Conservation (phyloP, 2,113 vertebrate species). For the Sarotherodon lohbergeri region DNA sequence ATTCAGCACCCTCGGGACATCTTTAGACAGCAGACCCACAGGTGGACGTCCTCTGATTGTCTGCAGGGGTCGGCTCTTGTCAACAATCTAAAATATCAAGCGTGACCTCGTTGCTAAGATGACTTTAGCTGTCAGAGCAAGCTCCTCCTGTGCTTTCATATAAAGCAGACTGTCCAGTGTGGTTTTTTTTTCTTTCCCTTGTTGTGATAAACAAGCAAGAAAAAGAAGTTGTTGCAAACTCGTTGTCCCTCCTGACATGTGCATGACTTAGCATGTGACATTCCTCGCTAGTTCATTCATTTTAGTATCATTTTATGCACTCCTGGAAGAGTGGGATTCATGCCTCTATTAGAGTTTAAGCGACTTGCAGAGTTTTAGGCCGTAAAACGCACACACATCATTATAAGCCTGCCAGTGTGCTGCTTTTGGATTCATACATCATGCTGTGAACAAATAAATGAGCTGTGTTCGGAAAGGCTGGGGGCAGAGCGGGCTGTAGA, state of each 20-base stretch:
- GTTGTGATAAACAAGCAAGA: background rate
- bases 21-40: conserved; percentile 29
- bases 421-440: background rate
- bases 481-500: background rate
- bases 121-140: background rate
- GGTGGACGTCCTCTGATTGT: background rate
- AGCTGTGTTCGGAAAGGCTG: background rate
- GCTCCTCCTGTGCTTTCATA: background rate
- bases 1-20: background rate
- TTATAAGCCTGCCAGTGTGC: background rate
- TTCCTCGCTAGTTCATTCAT: background rate
- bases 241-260: background rate
- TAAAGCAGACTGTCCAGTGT: background rate
- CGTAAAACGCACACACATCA: background rate
- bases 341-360: background rate
- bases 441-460: conserved; percentile 16
- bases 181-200: background rate
- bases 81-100: background rate
- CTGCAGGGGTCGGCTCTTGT: background rate
- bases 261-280: background rate
- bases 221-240: background rate
- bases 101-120: background rate
- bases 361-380: background rate
- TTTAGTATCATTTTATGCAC: background rate
- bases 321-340: background rate